Percentiles rank a stretch among this genome's conserved stretches.
These are phyloP conservation scores for Sesia apiformis DNA, from an alignment of 2,888 invertebrate species.

Conservation along the genomic window DNA sequence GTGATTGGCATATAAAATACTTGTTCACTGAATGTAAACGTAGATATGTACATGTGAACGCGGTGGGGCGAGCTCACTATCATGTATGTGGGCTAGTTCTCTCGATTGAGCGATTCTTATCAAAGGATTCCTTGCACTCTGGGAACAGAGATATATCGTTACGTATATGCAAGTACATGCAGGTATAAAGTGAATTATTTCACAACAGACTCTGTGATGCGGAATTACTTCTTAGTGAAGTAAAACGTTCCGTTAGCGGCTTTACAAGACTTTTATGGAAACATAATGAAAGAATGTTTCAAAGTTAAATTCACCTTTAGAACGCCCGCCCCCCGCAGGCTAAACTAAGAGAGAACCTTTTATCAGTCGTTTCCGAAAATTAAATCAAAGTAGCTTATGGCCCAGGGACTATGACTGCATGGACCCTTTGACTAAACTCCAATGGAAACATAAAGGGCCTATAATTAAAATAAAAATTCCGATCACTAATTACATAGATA, in stretches of 20 bases:
- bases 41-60: neutral
- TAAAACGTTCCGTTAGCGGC: neutral
- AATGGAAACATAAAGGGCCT: neutral
- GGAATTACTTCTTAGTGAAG: neutral
- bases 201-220: neutral
- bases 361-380: neutral
- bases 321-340: neutral
- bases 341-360: neutral
- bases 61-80: neutral
- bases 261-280: neutral
- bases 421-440: neutral
- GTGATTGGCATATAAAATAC: neutral
- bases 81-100: neutral
- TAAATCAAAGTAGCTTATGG: neutral
- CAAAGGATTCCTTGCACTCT: slow-evolving; percentile 1
- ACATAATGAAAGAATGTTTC: neutral
- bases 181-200: neutral
- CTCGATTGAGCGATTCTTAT: neutral
- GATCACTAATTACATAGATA: no score
- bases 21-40: neutral
- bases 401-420: neutral
- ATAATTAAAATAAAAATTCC: no score
- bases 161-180: neutral
- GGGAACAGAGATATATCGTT: neutral
- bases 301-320: neutral